Evolutionary conservation across 1,140 invertebrate species (phyloP).

Genomic region (Akabosia matsudoensis): DNA sequence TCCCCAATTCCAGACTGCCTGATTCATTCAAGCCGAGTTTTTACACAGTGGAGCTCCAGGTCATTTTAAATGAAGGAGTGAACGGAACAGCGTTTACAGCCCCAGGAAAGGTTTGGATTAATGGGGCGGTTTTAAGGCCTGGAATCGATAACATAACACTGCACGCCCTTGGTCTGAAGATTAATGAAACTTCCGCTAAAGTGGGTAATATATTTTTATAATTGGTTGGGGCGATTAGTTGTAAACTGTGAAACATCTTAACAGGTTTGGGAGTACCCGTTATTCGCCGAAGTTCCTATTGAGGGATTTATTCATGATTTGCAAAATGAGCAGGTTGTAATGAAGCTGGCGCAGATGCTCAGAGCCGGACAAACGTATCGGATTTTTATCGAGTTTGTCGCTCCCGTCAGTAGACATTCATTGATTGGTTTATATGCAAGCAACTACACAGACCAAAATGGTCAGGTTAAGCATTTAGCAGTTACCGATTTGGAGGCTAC

Average conservation of each 20-base stretch:
- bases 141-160: too few species aligned
- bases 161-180: too few species aligned
- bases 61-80: neutral
- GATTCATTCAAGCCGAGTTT: neutral
- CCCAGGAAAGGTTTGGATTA: neutral
- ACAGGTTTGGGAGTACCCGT: too few species aligned
- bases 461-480: constrained; percentile 21
- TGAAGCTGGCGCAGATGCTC: neutral
- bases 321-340: neutral
- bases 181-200: neutral
- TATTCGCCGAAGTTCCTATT: neutral
- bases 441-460: constrained; percentile 23
- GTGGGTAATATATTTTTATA: too few species aligned
- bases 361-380: neutral
- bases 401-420: constrained; percentile 18
- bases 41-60: neutral
- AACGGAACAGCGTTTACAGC: neutral
- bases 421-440: constrained; percentile 32
- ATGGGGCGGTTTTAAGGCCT: too few species aligned
- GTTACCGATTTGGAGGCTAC: constrained; percentile 60
- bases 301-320: neutral
- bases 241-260: too few species aligned
- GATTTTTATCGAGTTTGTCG: constrained; percentile 32
- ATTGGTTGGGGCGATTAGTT: too few species aligned
- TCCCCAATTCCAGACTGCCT: neutral